These are phyloP conservation scores for Gavia stellata DNA, from an alignment of 2,113 vertebrate genomes.

Conservation along the genomic window DNA sequence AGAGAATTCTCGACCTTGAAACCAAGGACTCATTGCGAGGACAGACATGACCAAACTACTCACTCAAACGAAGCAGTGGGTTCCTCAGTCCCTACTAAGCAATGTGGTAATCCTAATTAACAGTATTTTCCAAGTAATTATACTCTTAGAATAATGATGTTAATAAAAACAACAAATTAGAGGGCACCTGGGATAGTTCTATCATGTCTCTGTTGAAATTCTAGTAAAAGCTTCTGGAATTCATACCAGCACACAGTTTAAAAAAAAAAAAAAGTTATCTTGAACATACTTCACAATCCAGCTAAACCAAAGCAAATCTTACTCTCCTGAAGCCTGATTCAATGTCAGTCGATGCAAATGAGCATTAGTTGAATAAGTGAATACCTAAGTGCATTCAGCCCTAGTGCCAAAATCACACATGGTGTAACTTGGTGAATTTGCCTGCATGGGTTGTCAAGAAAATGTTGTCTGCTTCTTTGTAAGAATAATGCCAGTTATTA, in stretches of 20 bases:
- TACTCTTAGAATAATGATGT: not conserved
- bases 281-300: not conserved
- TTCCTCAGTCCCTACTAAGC: not conserved
- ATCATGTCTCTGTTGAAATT: not conserved
- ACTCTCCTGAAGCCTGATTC: not conserved
- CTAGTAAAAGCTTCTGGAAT: not conserved
- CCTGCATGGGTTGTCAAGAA: not conserved
- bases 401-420: not conserved
- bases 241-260: not conserved
- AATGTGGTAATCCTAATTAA: not conserved
- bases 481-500: not conserved
- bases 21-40: not conserved
- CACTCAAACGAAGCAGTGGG: not conserved
- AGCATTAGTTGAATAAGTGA: not conserved
- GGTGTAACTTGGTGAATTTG: not conserved
- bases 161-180: not conserved
- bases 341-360: conserved; percentile 16
- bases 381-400: not conserved
- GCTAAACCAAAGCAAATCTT: not conserved
- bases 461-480: not conserved
- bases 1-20: not conserved
- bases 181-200: not conserved
- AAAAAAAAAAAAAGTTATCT: not conserved
- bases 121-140: not conserved
- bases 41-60: not conserved